A percentile compares a stretch with the other conserved stretches of the same genome.
Evolutionary conservation across 2,797 vertebrate species (phyloP).

Genomic region (Thamnophis elegans): DNA sequence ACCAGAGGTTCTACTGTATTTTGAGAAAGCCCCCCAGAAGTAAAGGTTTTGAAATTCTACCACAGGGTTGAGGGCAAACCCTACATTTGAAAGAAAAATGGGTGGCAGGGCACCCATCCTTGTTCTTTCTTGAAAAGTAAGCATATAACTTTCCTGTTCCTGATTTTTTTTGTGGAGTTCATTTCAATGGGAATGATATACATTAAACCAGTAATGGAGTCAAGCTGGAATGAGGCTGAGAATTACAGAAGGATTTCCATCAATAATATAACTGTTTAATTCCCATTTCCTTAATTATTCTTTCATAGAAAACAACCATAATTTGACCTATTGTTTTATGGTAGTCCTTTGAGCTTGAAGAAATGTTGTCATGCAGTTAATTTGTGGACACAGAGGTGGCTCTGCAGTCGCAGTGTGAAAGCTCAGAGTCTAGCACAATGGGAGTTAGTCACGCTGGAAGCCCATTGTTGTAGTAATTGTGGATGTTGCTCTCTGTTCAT

Average conservation of each 20-base stretch:
- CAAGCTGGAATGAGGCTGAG: neutral
- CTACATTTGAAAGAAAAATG: constrained; percentile 27
- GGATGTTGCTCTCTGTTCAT: neutral
- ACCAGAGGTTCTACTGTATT: neutral
- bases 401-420: neutral
- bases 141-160: neutral
- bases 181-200: neutral
- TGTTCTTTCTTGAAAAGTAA: neutral
- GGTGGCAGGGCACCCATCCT: neutral
- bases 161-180: neutral
- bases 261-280: neutral
- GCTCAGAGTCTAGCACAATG: neutral
- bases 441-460: neutral
- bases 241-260: neutral
- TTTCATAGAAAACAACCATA: neutral
- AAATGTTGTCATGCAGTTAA: neutral
- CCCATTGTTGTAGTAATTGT: neutral
- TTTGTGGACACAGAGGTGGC: neutral
- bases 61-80: constrained; percentile 30
- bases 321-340: neutral
- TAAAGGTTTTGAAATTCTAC: constrained; percentile 37
- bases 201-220: neutral
- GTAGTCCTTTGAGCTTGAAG: neutral
- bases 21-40: constrained; percentile 49
- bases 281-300: neutral